A percentile compares a stretch with the other conserved stretches of the same genome.
These are phyloP conservation scores for Telmatherina bonti DNA, from an alignment of 2,797 vertebrate genomes.

Conservation along the genomic window DNA sequence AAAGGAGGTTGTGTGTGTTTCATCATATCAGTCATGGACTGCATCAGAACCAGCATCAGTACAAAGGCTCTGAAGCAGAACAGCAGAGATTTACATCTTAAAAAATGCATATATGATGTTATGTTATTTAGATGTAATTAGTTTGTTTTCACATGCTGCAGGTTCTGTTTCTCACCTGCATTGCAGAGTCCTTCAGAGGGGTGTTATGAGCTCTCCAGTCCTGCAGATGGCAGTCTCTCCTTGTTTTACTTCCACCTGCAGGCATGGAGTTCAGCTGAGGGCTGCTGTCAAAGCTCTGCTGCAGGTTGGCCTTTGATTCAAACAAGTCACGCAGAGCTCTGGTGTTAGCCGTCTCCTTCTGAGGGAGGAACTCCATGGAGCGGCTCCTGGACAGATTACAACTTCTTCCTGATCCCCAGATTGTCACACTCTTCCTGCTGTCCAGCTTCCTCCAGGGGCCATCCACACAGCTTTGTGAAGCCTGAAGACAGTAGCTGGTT, in stretches of 20 bases:
- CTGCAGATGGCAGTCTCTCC: slow-evolving; percentile 55
- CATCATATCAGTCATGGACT: neutral
- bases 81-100: neutral
- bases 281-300: slow-evolving; percentile 54
- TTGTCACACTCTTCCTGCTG: slow-evolving; percentile 22
- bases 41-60: neutral
- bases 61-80: neutral
- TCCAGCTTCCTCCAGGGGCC: slow-evolving; percentile 42
- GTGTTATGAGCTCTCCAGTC: slow-evolving; percentile 52
- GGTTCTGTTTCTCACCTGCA: slow-evolving; percentile 48
- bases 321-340: slow-evolving; percentile 77
- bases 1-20: no score
- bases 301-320: slow-evolving; percentile 74
- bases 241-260: slow-evolving; percentile 4
- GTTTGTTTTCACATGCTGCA: no score
- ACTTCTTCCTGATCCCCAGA: slow-evolving; percentile 18
- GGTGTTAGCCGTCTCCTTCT: slow-evolving; percentile 58
- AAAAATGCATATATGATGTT: neutral
- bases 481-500: slow-evolving; percentile 41
- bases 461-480: slow-evolving; percentile 39
- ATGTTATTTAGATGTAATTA: no score
- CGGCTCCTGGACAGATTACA: slow-evolving; percentile 68
- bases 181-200: slow-evolving; percentile 19
- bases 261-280: slow-evolving; percentile 26
- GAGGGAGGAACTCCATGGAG: slow-evolving; percentile 80